phyloP scores from a whole-genome alignment of 2,888 invertebrate genomes.

The Lasioglossum vierecki region DNA sequence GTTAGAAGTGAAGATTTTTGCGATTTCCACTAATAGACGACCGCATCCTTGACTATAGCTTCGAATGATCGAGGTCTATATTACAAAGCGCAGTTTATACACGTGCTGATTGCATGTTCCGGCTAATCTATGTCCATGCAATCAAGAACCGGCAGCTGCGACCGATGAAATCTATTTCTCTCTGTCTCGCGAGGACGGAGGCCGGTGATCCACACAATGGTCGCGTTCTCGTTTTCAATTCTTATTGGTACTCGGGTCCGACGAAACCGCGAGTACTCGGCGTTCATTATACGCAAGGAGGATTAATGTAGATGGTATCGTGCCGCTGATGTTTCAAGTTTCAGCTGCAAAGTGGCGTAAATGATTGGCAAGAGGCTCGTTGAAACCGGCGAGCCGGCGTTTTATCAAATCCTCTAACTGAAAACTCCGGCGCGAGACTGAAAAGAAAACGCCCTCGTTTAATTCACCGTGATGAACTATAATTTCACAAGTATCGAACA shows the following conservation, averaged over 20 bases:
- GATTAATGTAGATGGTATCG: constrained; percentile 57
- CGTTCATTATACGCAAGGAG: constrained; percentile 46
- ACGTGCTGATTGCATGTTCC: constrained; percentile 33
- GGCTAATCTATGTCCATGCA: constrained; percentile 33
- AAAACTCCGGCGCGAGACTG: neutral
- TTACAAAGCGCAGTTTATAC: constrained; percentile 50
- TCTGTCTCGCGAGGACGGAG: neutral
- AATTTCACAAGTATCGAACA: neutral
- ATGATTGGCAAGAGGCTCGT: constrained; percentile 25
- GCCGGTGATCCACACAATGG: neutral
- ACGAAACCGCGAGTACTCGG: constrained; percentile 23
- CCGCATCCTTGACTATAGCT: constrained; percentile 16
- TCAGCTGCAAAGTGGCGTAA: constrained; percentile 33
- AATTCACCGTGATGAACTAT: constrained; percentile 4
- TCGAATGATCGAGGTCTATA: constrained; percentile 10
- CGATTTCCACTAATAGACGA: too few relatives aligned
- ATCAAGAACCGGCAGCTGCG: constrained; percentile 35
- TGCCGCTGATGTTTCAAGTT: constrained; percentile 15
- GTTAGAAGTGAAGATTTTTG: neutral
- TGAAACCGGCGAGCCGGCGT: too few relatives aligned
- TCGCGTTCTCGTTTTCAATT: constrained; percentile 27
- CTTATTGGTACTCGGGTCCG: constrained; percentile 23
- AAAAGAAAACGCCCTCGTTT: constrained; percentile 13
- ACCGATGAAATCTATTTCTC: constrained; percentile 17
- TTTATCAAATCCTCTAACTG: neutral